Percentiles rank a stretch among this genome's conserved stretches.
These are phyloP conservation scores for Umimayanthus kanabou DNA, from an alignment of 92 coral and sea anemone species.

Conservation along the genomic window DNA sequence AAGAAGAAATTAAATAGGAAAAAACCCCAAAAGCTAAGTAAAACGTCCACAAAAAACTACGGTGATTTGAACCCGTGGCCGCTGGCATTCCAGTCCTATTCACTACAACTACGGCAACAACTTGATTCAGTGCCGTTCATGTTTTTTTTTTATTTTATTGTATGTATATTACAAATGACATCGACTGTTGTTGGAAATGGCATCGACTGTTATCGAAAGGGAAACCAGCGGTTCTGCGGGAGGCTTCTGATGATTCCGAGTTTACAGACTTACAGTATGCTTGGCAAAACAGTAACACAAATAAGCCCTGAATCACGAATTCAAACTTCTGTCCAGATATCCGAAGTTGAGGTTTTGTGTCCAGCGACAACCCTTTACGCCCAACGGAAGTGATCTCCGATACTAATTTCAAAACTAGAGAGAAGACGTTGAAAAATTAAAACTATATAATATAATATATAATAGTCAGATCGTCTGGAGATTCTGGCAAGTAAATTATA, in stretches of 20 bases:
- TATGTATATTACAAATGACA: too few relatives aligned
- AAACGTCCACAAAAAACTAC: too few relatives aligned
- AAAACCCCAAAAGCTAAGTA: too few relatives aligned
- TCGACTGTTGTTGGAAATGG: too few relatives aligned
- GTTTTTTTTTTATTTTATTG: too few relatives aligned
- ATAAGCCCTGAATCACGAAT: neutral
- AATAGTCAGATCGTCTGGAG: neutral
- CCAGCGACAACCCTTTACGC: neutral
- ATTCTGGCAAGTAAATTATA: neutral
- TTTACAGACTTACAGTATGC: neutral
- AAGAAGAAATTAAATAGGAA: too few relatives aligned
- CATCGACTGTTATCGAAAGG: too few relatives aligned
- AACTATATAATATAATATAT: too few relatives aligned
- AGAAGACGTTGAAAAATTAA: neutral
- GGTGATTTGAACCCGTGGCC: too few relatives aligned
- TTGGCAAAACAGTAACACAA: neutral
- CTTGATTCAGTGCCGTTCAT: too few relatives aligned
- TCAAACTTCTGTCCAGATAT: slow-evolving; percentile 18
- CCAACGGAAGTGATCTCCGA: neutral
- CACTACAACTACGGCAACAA: too few relatives aligned
- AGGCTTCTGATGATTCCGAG: neutral
- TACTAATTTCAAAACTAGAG: neutral
- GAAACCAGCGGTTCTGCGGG: neutral
- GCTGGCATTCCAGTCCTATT: too few relatives aligned
- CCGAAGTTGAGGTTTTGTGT: neutral